Evolutionary conservation across 2,888 invertebrate species (phyloP), one percentile per base, ranked within the genome.

Genomic region (Cheiracanthium punctorium): DNA sequence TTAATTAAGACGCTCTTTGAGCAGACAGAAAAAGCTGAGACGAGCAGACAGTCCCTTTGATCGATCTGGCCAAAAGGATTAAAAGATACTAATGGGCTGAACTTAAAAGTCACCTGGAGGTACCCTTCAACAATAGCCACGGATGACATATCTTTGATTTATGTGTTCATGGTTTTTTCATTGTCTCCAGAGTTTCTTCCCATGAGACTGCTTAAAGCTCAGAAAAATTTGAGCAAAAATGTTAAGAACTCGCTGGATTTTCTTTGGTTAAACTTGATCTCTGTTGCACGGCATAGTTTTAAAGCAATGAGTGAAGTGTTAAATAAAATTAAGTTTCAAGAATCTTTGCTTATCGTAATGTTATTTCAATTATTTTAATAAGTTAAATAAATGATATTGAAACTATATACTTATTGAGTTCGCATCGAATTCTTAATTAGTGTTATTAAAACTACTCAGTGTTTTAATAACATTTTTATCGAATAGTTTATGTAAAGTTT

Each of bases 21-120:
- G 41, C 20, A 28, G 17, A 24, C 17, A 28, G 43, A 43, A 41
- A 43, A 43, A 71, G 65, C 29, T 48, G 65, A 67, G 70, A 37
- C 14, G 24, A 71, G 43, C 24, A 43, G 41, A 37, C 43, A 33
- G 41, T 71, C 43, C 43, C 43, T 8, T 43, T 29, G 43, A 71
- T 67, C 41, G 71, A 71, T 71, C 29, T 71, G 43, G 43, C 71
- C 37, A 71, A 24, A 37, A 41, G 43, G 71, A 71, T 71, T 71
- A 71, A 43, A 71, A 29, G 71, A 43, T 71, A 71, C 71, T 71
- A 71, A 71, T 71, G 43, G 71, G 43, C 71, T 58, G 37, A 41
- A 43, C 20, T 43, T 37, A 29, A 37, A 43, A 71, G 33, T 20
- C 71, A 71, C 71, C 71, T 71, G 43, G 37, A 71, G 71, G 29